Percentiles rank a stretch among this genome's conserved stretches.
phyloP scores from a whole-genome alignment of 2,113 vertebrate genomes.

The Trachemys scripta region DNA sequence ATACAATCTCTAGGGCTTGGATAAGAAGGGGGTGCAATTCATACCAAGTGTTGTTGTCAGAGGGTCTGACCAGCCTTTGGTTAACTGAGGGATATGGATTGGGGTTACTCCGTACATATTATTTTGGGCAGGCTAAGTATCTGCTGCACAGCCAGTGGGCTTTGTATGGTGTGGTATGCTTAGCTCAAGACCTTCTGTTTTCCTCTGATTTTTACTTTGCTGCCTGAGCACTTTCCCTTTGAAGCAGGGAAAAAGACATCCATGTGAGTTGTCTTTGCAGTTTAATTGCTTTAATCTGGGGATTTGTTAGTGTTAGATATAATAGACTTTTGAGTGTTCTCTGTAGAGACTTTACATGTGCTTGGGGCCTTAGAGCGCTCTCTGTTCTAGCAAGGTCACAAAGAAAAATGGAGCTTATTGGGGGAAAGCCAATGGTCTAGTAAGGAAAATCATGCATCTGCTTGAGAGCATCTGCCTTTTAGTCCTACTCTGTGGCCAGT shows the following conservation, averaged over 20 bases:
- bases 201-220: conserved; percentile 22
- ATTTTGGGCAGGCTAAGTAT: background rate
- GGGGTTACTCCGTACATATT: background rate
- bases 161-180: background rate
- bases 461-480: conserved; percentile 41
- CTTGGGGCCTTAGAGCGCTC: conserved; percentile 1
- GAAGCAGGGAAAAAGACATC: conserved; percentile 41
- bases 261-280: conserved; percentile 28
- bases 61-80: background rate
- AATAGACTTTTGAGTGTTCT: conserved; percentile 70
- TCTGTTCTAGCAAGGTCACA: background rate
- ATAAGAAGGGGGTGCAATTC: background rate
- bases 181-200: conserved; percentile 6
- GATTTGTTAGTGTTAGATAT: conserved; percentile 74
- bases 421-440: conserved; percentile 45
- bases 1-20: background rate
- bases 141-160: background rate
- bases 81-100: background rate
- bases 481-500: background rate
- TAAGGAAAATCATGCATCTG: conserved; percentile 48
- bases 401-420: conserved; percentile 60
- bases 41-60: background rate
- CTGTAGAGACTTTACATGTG: conserved; percentile 65
- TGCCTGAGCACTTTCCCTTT: conserved; percentile 1
- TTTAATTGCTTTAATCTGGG: conserved; percentile 68